Evolutionary conservation across 92 coral and sea anemone species (phyloP).

Genomic region (Heteractis magnifica): DNA sequence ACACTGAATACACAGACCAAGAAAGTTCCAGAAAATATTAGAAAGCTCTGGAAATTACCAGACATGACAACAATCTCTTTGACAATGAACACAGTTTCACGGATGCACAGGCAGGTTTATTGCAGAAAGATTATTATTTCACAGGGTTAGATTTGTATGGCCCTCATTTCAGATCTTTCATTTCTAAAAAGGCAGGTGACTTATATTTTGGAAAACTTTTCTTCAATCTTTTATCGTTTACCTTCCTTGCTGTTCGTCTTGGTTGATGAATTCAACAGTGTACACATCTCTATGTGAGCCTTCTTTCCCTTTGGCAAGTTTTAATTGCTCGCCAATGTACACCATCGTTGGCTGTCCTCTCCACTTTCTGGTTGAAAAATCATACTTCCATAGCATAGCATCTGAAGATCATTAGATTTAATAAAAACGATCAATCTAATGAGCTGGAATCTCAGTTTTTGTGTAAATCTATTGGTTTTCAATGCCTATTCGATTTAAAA

Average conservation of each 20-base stretch:
- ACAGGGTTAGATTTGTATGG: too few relatives aligned
- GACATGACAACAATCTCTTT: too few relatives aligned
- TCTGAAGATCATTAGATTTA: conserved; percentile 16
- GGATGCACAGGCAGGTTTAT: too few relatives aligned
- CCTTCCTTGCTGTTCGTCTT: conserved; percentile 86
- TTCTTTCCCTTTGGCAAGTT: conserved; percentile 65
- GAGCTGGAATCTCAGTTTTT: not conserved
- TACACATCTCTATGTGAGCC: conserved; percentile 88
- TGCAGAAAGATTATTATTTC: too few relatives aligned
- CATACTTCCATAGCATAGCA: conserved; percentile 61
- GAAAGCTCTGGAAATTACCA: not conserved
- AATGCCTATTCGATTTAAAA: not conserved
- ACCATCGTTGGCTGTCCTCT: conserved; percentile 58
- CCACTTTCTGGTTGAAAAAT: conserved; percentile 55
- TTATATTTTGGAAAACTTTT: too few relatives aligned
- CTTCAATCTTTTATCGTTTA: not conserved
- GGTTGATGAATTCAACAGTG: conserved; percentile 79
- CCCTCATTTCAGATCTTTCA: not conserved
- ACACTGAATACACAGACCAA: not conserved
- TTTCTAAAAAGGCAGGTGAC: not conserved
- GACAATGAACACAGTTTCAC: too few relatives aligned
- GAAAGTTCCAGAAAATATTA: not conserved
- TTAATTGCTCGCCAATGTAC: conserved; percentile 68
- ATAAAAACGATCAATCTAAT: not conserved
- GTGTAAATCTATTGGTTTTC: too few relatives aligned